phyloP scores from a whole-genome alignment of 2,797 vertebrate species.

The Ptychobarbus kaznakovi region DNA sequence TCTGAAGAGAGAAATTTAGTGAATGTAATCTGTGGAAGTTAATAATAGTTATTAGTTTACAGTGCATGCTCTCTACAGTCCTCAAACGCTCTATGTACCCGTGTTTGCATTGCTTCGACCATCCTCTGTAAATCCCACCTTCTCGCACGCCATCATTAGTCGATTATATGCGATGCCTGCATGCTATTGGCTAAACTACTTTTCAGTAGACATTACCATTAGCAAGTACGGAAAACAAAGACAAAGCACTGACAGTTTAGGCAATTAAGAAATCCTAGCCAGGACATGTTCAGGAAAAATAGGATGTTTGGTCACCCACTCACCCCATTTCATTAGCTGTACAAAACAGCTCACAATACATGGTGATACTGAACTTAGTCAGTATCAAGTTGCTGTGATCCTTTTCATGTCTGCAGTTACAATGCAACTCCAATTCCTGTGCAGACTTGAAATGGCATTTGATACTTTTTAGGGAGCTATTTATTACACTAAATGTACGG shows the following conservation, averaged over 20 bases:
- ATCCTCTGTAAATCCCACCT: too few relatives aligned
- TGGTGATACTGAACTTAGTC: not conserved
- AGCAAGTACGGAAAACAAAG: not conserved
- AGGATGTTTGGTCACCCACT: not conserved
- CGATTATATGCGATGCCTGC: too few relatives aligned
- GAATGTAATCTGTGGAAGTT: not conserved
- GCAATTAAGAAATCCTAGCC: not conserved
- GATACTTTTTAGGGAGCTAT: not conserved
- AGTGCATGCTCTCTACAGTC: not conserved
- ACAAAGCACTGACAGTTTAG: not conserved
- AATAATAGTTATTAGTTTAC: not conserved
- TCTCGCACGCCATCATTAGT: too few relatives aligned
- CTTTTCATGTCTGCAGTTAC: not conserved
- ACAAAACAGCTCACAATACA: not conserved
- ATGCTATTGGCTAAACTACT: not conserved
- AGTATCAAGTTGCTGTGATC: not conserved
- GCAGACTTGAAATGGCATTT: not conserved
- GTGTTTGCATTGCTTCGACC: too few relatives aligned
- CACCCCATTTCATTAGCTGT: not conserved
- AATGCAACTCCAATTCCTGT: not conserved
- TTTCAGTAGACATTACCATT: not conserved
- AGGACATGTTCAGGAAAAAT: not conserved
- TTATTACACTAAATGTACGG: constrained; percentile 6
- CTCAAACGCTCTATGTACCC: not conserved
- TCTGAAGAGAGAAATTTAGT: not conserved